A percentile compares a stretch with the other conserved stretches of the same genome.
These are phyloP conservation scores for Sycophaga agraensis DNA, from an alignment of 1,140 invertebrate species.

Conservation along the genomic window DNA sequence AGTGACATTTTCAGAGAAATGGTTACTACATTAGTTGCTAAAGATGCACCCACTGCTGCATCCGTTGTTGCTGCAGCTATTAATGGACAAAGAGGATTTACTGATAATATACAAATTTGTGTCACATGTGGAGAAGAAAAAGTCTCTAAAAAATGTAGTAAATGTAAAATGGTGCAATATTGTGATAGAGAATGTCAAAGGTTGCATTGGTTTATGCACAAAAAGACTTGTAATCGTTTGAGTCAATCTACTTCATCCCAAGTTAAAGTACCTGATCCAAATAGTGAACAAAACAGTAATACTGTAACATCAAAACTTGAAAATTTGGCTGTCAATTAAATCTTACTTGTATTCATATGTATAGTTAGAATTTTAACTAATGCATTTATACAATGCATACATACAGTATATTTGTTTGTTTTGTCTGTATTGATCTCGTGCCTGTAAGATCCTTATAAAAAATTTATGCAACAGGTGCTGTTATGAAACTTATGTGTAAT, in stretches of 20 bases:
- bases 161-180: constrained; percentile 91
- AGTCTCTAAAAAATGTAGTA: constrained; percentile 90
- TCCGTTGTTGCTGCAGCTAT: constrained; percentile 81
- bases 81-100: constrained; percentile 81
- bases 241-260: constrained; percentile 36
- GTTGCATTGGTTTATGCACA: constrained; percentile 95
- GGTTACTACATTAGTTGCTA: constrained; percentile 71
- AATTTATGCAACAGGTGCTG: not conserved
- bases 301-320: constrained; percentile 45
- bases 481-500: not conserved
- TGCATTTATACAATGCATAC: constrained; percentile 9
- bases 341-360: constrained; percentile 18
- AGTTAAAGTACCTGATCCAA: constrained; percentile 41
- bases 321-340: constrained; percentile 47
- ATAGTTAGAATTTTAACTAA: constrained; percentile 11
- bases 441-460: not conserved
- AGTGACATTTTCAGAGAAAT: constrained; percentile 84
- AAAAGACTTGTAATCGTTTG: constrained; percentile 74
- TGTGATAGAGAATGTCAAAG: constrained; percentile 93
- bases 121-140: constrained; percentile 87
- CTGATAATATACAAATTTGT: constrained; percentile 74
- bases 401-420: not conserved
- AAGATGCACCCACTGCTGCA: constrained; percentile 68
- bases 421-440: constrained; percentile 5
- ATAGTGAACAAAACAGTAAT: constrained; percentile 45